Conservation (phyloP, 2,113 vertebrate genomes). For the Bombycilla garrulus region DNA sequence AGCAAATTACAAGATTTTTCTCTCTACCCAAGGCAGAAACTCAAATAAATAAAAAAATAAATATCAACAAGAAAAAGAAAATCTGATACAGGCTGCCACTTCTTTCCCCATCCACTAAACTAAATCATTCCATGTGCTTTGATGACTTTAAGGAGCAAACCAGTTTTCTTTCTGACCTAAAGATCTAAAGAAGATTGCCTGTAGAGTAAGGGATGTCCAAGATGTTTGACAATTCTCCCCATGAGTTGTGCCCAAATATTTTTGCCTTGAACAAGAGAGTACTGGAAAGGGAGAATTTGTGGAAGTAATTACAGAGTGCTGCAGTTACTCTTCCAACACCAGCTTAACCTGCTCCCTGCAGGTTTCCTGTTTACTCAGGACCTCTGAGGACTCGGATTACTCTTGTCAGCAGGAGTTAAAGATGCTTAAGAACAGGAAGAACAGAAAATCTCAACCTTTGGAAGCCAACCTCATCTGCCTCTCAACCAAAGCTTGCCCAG, state of each 20-base stretch:
- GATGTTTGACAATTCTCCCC: background rate
- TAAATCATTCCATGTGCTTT: background rate
- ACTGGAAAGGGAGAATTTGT: background rate
- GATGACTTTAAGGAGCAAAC: background rate
- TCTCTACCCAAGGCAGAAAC: background rate
- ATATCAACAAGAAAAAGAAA: background rate
- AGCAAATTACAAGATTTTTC: background rate
- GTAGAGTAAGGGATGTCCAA: background rate
- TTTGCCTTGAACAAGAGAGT: background rate
- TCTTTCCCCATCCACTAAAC: background rate
- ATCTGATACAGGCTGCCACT: background rate
- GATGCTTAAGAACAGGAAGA: background rate
- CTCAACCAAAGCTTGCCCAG: background rate
- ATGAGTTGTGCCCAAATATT: background rate
- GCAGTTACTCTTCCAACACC: background rate
- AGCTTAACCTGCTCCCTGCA: background rate
- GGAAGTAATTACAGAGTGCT: background rate
- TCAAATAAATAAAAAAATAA: background rate
- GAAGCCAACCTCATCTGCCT: background rate
- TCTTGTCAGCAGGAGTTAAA: constrained; percentile 3
- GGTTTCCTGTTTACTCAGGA: background rate
- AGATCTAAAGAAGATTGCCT: background rate
- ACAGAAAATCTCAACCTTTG: background rate
- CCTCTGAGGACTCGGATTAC: background rate
- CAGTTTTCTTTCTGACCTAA: background rate